Evolutionary conservation across 1,140 invertebrate genomes (phyloP).

Genomic region (Drosophila insularis): DNA sequence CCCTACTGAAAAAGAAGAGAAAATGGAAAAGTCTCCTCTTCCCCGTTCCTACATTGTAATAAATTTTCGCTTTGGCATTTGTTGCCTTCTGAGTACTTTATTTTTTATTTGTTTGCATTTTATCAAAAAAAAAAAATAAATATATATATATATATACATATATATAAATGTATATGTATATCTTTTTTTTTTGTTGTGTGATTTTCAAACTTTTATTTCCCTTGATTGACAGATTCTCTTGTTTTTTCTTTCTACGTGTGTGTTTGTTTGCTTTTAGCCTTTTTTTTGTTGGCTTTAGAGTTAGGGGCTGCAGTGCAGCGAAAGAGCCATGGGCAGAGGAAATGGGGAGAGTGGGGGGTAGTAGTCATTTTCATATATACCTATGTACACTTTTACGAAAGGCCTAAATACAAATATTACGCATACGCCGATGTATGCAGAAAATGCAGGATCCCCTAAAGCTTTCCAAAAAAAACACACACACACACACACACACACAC

Average conservation of each 20-base stretch:
- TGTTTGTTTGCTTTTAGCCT: slow-evolving; percentile 9
- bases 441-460: slow-evolving; percentile 2
- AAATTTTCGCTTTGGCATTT: slow-evolving; percentile 73
- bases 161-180: too few relatives aligned
- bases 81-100: slow-evolving; percentile 58
- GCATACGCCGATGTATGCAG: slow-evolving; percentile 40
- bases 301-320: slow-evolving; percentile 1
- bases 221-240: slow-evolving; percentile 72
- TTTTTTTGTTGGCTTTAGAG: not conserved
- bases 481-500: too few relatives aligned
- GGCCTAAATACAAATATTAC: slow-evolving; percentile 64
- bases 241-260: slow-evolving; percentile 56
- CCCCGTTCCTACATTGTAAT: slow-evolving; percentile 53
- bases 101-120: slow-evolving; percentile 15
- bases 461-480: slow-evolving; percentile 34
- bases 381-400: slow-evolving; percentile 66
- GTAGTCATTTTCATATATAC: slow-evolving; percentile 41
- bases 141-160: too few relatives aligned
- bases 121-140: slow-evolving; percentile 19
- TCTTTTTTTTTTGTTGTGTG: slow-evolving; percentile 26
- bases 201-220: slow-evolving; percentile 34
- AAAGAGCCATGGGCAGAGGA: not conserved
- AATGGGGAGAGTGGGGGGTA: not conserved
- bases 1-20: too few relatives aligned
- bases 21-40: not conserved